These are phyloP conservation scores for Siderastrea radians DNA, from an alignment of 92 coral and sea anemone species.

Conservation along the genomic window DNA sequence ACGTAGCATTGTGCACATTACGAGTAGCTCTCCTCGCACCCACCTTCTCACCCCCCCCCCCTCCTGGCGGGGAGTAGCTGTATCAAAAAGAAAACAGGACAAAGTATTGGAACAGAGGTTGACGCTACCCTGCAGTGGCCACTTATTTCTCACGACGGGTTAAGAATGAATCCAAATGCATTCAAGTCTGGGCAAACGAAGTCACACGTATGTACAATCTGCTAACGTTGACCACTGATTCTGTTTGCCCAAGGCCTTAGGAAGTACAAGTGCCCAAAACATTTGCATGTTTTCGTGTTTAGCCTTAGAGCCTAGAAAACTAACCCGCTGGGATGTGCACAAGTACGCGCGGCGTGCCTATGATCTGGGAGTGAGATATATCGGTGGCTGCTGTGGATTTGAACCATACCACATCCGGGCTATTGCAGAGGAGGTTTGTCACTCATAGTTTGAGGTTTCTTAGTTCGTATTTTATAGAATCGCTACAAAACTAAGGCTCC, in stretches of 20 bases:
- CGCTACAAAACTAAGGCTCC: no score
- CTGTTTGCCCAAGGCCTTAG: not conserved
- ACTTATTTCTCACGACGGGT: no score
- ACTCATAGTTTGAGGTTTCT: no score
- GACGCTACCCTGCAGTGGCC: not conserved
- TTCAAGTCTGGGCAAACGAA: not conserved
- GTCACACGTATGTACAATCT: not conserved
- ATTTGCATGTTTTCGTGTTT: not conserved
- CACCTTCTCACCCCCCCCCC: not conserved
- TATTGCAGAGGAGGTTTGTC: slow-evolving; percentile 85
- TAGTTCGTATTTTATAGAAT: no score
- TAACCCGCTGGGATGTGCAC: slow-evolving; percentile 89
- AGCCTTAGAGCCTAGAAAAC: slow-evolving; percentile 76
- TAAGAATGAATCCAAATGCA: not conserved
- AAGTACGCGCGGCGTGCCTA: slow-evolving; percentile 82
- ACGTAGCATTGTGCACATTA: no score
- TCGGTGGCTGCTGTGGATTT: slow-evolving; percentile 94
- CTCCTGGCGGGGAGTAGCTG: not conserved
- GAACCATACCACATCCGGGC: slow-evolving; percentile 89
- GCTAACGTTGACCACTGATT: not conserved
- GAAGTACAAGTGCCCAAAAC: no score
- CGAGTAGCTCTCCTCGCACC: not conserved
- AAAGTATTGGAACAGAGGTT: not conserved
- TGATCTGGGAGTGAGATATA: slow-evolving; percentile 82
- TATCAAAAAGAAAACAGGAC: not conserved